Base-by-base conservation (phyloP, 2,888 invertebrate species). In the Peribatodes rhomboidaria region DNA sequence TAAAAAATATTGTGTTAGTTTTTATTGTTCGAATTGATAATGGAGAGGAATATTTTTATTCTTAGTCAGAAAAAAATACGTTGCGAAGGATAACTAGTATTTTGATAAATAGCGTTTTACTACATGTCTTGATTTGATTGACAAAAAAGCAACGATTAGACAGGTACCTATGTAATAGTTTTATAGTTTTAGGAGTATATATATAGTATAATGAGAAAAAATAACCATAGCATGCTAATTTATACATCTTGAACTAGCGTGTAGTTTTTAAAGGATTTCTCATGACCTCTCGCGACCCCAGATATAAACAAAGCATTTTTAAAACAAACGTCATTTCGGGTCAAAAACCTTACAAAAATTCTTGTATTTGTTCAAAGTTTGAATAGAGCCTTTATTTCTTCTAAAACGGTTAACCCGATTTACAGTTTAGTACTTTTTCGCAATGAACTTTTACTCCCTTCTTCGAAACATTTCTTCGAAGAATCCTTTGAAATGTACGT, bases 321-420 rank as follows among this genome's bases (percentile, higher is more conserved):
- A 49, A 57, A 47, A 50, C 47, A 60, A 50, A 46, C 57, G 22
- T 35, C n/a, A 55, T 20, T 50, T 31, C 61, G 67, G 71, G 70
- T 72, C 68, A 70, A 61, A 59, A 63, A 58, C 65, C 71, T 70
- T 59, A 49, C 52, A 66, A 59, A 58, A 63, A 71, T 65, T 55
- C 54, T 49, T 63, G 60, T 66, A 44, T 66, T 64, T 71, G 69
- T 68, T 67, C 39, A 57, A 52, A 50, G 65, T 58, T 67, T 67
- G 68, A 61, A 72, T 61, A 65, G 42, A 33, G n/a, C 56, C 52
- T 58, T 53, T 50, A 57, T 47, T 33, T 9, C 22, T 52, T 47
- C 58, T 39, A 31, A 49, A 47, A 47, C 13, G 11, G 13, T 10
- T 11, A 49, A 6, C 14, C 16, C 0, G n/a, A 27, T 18, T 42